Evolutionary conservation across 2,113 vertebrate genomes (phyloP).

Genomic region (Trogon melanurus): DNA sequence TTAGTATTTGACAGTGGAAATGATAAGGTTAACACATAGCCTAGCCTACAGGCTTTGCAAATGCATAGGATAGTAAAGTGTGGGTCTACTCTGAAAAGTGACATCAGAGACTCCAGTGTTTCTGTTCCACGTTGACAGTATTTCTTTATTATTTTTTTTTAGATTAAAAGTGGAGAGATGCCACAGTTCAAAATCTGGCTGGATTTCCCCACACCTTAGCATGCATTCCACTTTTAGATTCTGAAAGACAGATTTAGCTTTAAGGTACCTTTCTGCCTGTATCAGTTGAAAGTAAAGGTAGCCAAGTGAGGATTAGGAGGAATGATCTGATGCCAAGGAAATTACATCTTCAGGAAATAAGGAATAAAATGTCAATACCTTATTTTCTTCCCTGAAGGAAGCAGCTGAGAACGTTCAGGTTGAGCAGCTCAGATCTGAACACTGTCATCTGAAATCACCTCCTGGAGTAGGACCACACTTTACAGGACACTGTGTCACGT

Average conservation of each 20-base stretch:
- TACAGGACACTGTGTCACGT: conserved; percentile 19
- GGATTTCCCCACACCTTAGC: not conserved
- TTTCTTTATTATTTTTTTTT: not conserved
- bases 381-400: not conserved
- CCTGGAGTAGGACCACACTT: conserved; percentile 47
- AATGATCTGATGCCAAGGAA: not conserved
- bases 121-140: not conserved
- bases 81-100: conserved; percentile 33
- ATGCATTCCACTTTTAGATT: not conserved
- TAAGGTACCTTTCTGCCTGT: not conserved
- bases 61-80: conserved; percentile 41
- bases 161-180: not conserved
- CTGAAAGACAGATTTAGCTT: not conserved
- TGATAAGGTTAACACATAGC: not conserved
- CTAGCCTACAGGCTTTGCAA: conserved; percentile 33
- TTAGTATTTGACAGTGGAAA: not conserved
- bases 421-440: not conserved
- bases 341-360: not conserved
- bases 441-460: conserved; percentile 53
- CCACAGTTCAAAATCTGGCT: not conserved
- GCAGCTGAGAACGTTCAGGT: not conserved
- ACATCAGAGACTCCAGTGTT: conserved; percentile 2
- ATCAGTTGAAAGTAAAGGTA: not conserved
- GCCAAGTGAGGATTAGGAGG: not conserved
- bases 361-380: not conserved